Conservation (phyloP, 92 coral and sea anemone genomes). For the Nematostella vectensis region DNA sequence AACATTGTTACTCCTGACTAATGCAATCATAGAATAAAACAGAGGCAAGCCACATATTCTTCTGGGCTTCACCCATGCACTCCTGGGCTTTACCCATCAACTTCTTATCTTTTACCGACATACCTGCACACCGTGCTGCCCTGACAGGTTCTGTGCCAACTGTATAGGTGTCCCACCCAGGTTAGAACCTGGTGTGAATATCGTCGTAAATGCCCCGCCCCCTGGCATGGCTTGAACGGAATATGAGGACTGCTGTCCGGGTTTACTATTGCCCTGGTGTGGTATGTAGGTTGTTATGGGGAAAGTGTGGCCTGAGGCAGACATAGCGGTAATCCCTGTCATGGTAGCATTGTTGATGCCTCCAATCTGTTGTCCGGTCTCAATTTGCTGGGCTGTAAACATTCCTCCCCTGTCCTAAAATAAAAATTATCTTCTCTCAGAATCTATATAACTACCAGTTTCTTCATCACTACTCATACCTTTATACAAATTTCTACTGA, state of each 20-base stretch:
- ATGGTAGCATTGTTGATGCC: constrained; percentile 51
- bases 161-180: constrained; percentile 58
- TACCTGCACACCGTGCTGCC: constrained; percentile 67
- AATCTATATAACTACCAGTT: too few species aligned
- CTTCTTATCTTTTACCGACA: neutral
- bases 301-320: constrained; percentile 86
- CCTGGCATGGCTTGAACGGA: constrained; percentile 98
- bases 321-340: constrained; percentile 96
- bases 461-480: too few species aligned
- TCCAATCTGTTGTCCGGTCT: constrained; percentile 58
- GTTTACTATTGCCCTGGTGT: constrained; percentile 59
- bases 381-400: constrained; percentile 85
- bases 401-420: constrained; percentile 75
- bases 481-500: too few species aligned
- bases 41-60: too few species aligned
- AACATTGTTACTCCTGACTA: too few species aligned
- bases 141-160: constrained; percentile 64
- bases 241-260: constrained; percentile 60
- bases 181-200: constrained; percentile 83
- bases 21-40: too few species aligned
- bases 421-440: too few species aligned
- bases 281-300: constrained; percentile 98
- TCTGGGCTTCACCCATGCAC: too few species aligned
- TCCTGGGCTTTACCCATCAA: too few species aligned
- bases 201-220: constrained; percentile 78